These are phyloP conservation scores for Neotoma lepida DNA, from an alignment of 2,113 vertebrate genomes.

Conservation along the genomic window DNA sequence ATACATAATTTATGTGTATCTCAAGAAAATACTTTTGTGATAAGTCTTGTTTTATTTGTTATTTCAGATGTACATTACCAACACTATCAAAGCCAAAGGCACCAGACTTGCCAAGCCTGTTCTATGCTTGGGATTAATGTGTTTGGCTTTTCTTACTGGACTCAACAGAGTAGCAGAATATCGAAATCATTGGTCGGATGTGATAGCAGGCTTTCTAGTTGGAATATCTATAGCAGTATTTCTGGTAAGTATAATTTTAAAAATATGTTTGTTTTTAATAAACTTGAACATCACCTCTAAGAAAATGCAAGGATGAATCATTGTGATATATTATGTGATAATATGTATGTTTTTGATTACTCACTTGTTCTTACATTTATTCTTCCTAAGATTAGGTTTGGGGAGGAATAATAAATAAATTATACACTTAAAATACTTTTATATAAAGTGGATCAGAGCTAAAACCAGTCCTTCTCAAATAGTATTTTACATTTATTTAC, in stretches of 20 bases:
- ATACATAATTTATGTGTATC: background rate
- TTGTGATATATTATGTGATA: background rate
- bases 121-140: conserved; percentile 94
- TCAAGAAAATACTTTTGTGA: background rate
- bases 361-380: background rate
- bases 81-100: conserved; percentile 95
- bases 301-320: background rate
- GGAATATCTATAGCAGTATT: conserved; percentile 96
- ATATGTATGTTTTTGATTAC: background rate
- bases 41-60: conserved; percentile 68
- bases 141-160: conserved; percentile 96
- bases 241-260: conserved; percentile 89
- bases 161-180: conserved; percentile 98
- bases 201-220: conserved; percentile 97
- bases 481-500: background rate
- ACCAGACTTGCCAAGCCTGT: conserved; percentile 97
- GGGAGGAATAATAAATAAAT: background rate
- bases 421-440: background rate
- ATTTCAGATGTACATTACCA: conserved; percentile 97
- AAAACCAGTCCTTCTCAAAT: background rate
- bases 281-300: background rate
- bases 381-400: background rate
- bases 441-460: background rate
- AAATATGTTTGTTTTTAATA: background rate
- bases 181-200: conserved; percentile 98